phyloP scores from a whole-genome alignment of 2,113 vertebrate species.

The Plotosus lineatus region DNA sequence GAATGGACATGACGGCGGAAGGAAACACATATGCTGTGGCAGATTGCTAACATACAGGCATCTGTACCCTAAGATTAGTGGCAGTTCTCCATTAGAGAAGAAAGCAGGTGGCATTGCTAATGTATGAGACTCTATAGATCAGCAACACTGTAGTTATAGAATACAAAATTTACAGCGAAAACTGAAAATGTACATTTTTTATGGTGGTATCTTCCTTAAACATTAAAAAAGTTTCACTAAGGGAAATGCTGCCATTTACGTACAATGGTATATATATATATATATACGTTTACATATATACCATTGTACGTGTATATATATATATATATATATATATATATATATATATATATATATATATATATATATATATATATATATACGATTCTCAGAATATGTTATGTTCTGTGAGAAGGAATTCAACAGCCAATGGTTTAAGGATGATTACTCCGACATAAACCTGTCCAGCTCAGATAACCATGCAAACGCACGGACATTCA shows the following conservation, averaged over 20 bases:
- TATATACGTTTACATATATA: too few species aligned
- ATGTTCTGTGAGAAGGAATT: not conserved
- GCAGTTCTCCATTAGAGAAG: conserved; percentile 43
- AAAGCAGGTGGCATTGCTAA: conserved; percentile 25
- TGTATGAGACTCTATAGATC: conserved; percentile 10
- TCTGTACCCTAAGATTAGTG: conserved; percentile 49
- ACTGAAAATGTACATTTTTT: not conserved
- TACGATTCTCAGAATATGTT: not conserved
- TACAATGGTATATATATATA: too few species aligned
- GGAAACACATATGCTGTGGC: conserved; percentile 53
- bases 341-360: too few species aligned
- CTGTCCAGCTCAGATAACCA: not conserved
- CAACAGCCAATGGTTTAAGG: not conserved
- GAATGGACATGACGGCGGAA: conserved; percentile 51
- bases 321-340: too few species aligned
- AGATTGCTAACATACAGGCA: conserved; percentile 55
- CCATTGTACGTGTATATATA: too few species aligned
- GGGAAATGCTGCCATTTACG: too few species aligned
- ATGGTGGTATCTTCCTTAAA: not conserved
- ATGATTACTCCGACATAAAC: not conserved
- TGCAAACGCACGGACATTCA: not conserved
- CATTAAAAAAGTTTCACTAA: too few species aligned
- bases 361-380: too few species aligned
- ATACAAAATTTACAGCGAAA: not conserved
- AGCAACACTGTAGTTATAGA: conserved; percentile 3